A percentile compares a stretch with the other conserved stretches of the same genome.
Evolutionary conservation across 2,113 vertebrate genomes (phyloP).

Genomic region (Anser cygnoides): DNA sequence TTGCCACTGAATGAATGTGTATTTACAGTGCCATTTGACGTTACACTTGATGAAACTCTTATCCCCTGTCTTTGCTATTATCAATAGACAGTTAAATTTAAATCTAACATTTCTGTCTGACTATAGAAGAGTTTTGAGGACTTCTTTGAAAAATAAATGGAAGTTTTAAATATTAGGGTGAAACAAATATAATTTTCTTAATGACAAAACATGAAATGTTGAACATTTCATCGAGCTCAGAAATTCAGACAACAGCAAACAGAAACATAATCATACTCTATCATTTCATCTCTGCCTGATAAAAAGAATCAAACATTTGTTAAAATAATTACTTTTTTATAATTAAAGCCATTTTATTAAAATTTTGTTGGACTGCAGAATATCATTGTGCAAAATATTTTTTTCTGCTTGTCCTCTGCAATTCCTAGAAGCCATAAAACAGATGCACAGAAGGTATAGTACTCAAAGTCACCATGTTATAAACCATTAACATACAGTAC

Average conservation of each 20-base stretch:
- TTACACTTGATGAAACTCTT: not conserved
- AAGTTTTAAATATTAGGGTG: not conserved
- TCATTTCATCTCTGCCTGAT: not conserved
- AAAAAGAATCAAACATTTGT: not conserved
- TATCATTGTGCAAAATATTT: not conserved
- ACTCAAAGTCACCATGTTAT: not conserved
- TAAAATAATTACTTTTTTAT: not conserved
- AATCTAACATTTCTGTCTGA: not conserved
- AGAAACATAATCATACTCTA: not conserved
- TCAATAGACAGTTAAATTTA: not conserved
- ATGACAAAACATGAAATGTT: not conserved
- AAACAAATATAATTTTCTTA: not conserved
- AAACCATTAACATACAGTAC: not conserved
- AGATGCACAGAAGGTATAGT: not conserved
- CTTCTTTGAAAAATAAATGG: not conserved
- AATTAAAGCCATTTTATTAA: not conserved
- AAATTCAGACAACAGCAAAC: not conserved
- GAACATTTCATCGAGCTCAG: not conserved
- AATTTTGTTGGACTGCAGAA: not conserved
- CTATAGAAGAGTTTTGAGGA: not conserved
- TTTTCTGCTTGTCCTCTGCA: not conserved
- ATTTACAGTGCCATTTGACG: not conserved
- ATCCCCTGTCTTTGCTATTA: not conserved
- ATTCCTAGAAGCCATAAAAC: slow-evolving; percentile 21
- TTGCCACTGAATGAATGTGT: not conserved